Conservation (phyloP, 2,113 vertebrate genomes). For the Mobula birostris region DNA sequence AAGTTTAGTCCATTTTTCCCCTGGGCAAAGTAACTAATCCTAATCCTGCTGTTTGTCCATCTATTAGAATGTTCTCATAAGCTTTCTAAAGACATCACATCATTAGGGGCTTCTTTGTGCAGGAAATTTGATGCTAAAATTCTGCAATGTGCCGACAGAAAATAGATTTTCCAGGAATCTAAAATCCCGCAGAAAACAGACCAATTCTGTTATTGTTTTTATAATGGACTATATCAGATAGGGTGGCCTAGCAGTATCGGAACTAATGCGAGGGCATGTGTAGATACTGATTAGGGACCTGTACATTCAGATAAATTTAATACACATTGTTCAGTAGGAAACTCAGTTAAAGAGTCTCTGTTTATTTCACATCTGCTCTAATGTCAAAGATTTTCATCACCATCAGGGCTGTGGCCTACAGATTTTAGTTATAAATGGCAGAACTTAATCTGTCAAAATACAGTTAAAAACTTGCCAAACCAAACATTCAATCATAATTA, state of each 20-base stretch:
- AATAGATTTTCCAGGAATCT: not conserved
- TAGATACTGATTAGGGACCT: not conserved
- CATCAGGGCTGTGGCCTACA: not conserved
- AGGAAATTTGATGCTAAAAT: not conserved
- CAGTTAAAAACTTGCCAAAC: not conserved
- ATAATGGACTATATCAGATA: not conserved
- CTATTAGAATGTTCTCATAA: not conserved
- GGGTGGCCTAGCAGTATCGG: too few species aligned
- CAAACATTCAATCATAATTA: not conserved
- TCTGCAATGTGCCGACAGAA: not conserved
- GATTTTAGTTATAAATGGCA: slow-evolving; percentile 1
- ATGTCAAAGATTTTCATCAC: not conserved
- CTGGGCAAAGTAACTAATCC: not conserved
- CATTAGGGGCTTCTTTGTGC: not conserved
- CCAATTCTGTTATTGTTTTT: not conserved
- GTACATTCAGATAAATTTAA: not conserved
- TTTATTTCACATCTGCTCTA: not conserved
- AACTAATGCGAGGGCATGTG: not conserved
- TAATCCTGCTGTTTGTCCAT: not conserved
- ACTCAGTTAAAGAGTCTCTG: not conserved
- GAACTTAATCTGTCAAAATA: not conserved
- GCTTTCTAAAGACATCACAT: not conserved
- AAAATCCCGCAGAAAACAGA: too few species aligned
- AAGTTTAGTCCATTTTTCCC: not conserved
- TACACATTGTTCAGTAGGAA: not conserved